Evolutionary conservation across 2,113 vertebrate species (phyloP).

Genomic region (Chinchilla lanigera): DNA sequence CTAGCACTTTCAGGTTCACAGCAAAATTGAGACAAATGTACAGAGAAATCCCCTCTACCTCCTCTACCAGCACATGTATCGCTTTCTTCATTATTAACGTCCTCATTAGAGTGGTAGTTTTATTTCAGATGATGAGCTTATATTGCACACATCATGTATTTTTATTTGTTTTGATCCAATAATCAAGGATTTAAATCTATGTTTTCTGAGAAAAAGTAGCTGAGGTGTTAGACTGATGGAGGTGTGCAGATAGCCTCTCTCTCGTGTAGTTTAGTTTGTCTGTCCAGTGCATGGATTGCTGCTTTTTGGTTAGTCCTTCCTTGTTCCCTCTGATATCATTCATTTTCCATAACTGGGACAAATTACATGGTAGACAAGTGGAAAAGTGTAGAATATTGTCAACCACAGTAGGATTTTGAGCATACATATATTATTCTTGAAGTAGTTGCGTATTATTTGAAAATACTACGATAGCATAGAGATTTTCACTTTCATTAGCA

Average conservation of each 20-base stretch:
- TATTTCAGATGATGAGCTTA: background rate
- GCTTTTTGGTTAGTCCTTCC: background rate
- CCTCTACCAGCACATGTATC: background rate
- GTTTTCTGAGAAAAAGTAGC: background rate
- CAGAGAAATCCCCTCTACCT: background rate
- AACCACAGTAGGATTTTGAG: background rate
- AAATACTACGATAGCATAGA: background rate
- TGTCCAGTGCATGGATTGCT: background rate
- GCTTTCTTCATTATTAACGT: background rate
- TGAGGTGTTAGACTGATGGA: background rate
- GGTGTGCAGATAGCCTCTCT: background rate
- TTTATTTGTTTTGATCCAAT: slow-evolving; percentile 50
- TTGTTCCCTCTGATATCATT: background rate
- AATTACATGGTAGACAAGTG: background rate
- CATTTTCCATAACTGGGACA: slow-evolving; percentile 41
- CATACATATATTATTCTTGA: slow-evolving; percentile 34
- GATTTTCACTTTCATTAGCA: background rate
- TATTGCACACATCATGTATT: background rate
- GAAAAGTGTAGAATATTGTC: background rate
- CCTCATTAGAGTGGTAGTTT: background rate
- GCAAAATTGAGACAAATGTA: background rate
- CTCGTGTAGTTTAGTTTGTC: background rate
- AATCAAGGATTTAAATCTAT: slow-evolving; percentile 34
- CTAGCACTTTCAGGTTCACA: background rate
- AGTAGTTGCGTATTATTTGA: background rate